phyloP scores from a whole-genome alignment of 1,140 invertebrate species.

The Aphelenchoides fujianensis region DNA sequence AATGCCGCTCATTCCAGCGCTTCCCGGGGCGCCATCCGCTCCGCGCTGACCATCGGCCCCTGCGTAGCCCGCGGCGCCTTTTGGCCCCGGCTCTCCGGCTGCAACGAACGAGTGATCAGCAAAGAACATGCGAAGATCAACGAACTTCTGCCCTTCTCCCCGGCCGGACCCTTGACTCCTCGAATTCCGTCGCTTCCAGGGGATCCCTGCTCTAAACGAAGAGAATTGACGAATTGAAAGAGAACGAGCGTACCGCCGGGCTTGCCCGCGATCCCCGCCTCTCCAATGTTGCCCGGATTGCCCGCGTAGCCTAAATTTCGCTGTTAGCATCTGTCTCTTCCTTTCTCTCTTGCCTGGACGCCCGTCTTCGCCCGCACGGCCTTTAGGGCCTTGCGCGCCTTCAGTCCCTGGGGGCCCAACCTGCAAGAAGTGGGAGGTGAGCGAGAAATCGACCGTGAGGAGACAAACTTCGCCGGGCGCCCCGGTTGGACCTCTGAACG shows the following conservation, averaged over 20 bases:
- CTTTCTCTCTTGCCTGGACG: background rate
- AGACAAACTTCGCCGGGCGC: background rate
- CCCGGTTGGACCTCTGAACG: background rate
- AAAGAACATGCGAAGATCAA: too few relatives aligned
- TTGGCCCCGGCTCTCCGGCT: background rate
- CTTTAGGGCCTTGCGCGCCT: background rate
- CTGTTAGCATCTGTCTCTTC: background rate
- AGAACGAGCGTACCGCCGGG: too few relatives aligned
- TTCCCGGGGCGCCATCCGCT: background rate
- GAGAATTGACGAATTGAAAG: background rate
- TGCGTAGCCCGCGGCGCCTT: background rate
- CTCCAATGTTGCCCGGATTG: background rate
- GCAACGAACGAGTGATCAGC: background rate
- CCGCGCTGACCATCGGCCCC: slow-evolving; percentile 6
- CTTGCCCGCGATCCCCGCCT: background rate
- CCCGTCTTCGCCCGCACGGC: background rate
- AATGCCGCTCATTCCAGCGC: background rate
- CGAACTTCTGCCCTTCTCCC: slow-evolving; percentile 2
- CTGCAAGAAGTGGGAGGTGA: too few relatives aligned
- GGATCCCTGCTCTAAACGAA: background rate
- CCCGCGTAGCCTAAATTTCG: background rate
- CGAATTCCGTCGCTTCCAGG: background rate
- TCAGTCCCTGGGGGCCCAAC: background rate
- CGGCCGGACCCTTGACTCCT: background rate
- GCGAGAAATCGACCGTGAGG: too few relatives aligned